Conservation (phyloP, 2,888 invertebrate genomes). For the Alentia gelatinosa region DNA sequence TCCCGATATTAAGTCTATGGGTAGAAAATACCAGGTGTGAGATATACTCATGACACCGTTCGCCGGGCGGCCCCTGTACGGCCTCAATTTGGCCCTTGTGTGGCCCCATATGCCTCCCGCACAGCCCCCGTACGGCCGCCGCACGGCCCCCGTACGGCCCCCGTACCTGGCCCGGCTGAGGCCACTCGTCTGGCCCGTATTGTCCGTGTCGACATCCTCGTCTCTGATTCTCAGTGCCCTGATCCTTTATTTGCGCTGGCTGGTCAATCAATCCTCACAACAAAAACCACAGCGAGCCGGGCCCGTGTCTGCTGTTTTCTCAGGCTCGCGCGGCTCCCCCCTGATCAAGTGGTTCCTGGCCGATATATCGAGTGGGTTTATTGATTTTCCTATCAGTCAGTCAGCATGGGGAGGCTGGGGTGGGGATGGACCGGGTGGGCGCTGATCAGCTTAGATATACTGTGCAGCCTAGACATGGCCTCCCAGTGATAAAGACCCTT, state of each 20-base stretch:
- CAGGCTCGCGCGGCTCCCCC: background rate
- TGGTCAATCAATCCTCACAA: background rate
- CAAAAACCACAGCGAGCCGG: background rate
- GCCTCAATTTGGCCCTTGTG: too few species aligned
- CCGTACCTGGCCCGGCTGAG: too few species aligned
- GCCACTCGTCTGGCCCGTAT: too few species aligned
- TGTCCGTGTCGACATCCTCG: background rate
- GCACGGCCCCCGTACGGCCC: too few species aligned
- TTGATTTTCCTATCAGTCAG: conserved; percentile 3
- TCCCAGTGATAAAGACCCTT: conserved; percentile 1
- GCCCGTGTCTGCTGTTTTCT: background rate
- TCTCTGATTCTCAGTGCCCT: background rate
- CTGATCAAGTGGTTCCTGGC: background rate
- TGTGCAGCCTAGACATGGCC: background rate
- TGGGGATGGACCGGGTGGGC: too few species aligned
- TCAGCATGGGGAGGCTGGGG: too few species aligned
- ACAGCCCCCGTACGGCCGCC: too few species aligned
- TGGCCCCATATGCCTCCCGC: too few species aligned
- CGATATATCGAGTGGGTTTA: conserved; percentile 7
- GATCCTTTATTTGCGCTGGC: background rate
- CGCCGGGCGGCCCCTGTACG: too few species aligned
- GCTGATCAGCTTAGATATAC: conserved; percentile 22
- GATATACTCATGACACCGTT: too few species aligned
- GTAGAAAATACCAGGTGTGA: too few species aligned
- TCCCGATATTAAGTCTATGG: too few species aligned